phyloP scores from a whole-genome alignment of 2,888 invertebrate genomes.

The Lasioglossum morio region DNA sequence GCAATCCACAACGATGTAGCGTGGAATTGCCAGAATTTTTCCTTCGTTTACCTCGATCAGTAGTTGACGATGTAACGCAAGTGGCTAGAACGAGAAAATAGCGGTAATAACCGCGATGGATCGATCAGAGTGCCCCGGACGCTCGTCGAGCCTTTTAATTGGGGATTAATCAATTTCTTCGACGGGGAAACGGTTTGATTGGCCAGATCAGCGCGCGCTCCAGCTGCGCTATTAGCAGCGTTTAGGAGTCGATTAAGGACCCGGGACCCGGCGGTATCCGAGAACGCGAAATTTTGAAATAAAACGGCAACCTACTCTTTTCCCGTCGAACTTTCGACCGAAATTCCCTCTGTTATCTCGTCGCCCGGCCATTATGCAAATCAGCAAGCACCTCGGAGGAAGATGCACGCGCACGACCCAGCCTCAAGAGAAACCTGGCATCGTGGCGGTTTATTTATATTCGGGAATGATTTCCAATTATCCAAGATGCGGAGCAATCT shows the following conservation, averaged over 20 bases:
- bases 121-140: constrained; percentile 38
- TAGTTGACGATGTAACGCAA: constrained; percentile 30
- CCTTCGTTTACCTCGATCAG: not conserved
- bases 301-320: constrained; percentile 30
- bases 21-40: constrained; percentile 46
- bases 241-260: constrained; percentile 28
- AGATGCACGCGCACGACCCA: constrained; percentile 18
- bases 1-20: constrained; percentile 52
- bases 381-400: constrained; percentile 53
- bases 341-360: constrained; percentile 8
- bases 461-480: constrained; percentile 76
- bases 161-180: constrained; percentile 26
- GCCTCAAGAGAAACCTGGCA: constrained; percentile 6
- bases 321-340: not conserved
- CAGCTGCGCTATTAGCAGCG: constrained; percentile 29
- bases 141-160: constrained; percentile 24
- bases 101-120: constrained; percentile 34
- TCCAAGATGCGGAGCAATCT: constrained; percentile 56
- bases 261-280: not conserved
- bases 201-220: not conserved
- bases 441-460: constrained; percentile 70
- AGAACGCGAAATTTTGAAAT: constrained; percentile 14
- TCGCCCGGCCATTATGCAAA: constrained; percentile 64
- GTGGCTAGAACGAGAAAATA: constrained; percentile 35
- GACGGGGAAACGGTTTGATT: not conserved